These are phyloP conservation scores for Anticlea derivata DNA, from an alignment of 2,888 invertebrate species.

Conservation along the genomic window DNA sequence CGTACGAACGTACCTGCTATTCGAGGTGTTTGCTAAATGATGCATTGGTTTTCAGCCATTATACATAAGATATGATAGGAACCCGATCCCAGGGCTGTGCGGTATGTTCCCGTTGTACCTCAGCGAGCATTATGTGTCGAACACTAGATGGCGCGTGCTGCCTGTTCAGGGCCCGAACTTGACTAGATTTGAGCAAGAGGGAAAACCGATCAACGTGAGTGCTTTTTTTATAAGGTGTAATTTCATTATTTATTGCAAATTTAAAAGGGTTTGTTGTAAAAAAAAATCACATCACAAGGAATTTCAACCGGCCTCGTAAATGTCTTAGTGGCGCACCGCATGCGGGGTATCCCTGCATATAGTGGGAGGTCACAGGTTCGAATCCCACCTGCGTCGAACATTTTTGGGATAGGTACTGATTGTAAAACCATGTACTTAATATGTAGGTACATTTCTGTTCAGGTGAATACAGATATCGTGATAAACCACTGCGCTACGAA, in stretches of 20 bases:
- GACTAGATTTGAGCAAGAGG: conserved; percentile 74
- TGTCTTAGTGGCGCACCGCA: too few relatives aligned
- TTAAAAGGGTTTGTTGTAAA: too few relatives aligned
- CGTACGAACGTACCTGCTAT: not conserved
- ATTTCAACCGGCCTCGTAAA: too few relatives aligned
- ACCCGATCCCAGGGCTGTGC: conserved; percentile 69
- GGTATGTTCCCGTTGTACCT: conserved; percentile 69
- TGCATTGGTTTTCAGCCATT: conserved; percentile 64
- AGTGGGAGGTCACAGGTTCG: too few relatives aligned
- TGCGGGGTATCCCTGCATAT: too few relatives aligned
- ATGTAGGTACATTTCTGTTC: conserved; percentile 15
- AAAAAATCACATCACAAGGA: too few relatives aligned
- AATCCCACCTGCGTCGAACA: too few relatives aligned
- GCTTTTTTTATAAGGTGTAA: not conserved
- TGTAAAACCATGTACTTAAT: too few relatives aligned
- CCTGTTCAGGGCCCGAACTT: conserved; percentile 60
- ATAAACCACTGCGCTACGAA: conserved; percentile 77
- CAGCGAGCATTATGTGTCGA: conserved; percentile 70
- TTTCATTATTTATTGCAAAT: too few relatives aligned
- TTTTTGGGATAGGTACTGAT: too few relatives aligned
- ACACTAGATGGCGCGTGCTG: conserved; percentile 72
- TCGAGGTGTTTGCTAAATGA: conserved; percentile 27
- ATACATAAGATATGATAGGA: conserved; percentile 71
- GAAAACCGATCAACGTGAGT: conserved; percentile 55
- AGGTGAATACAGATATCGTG: conserved; percentile 73